Evolutionary conservation across 2,888 invertebrate genomes (phyloP).

Genomic region (Scaptomyza parva): DNA sequence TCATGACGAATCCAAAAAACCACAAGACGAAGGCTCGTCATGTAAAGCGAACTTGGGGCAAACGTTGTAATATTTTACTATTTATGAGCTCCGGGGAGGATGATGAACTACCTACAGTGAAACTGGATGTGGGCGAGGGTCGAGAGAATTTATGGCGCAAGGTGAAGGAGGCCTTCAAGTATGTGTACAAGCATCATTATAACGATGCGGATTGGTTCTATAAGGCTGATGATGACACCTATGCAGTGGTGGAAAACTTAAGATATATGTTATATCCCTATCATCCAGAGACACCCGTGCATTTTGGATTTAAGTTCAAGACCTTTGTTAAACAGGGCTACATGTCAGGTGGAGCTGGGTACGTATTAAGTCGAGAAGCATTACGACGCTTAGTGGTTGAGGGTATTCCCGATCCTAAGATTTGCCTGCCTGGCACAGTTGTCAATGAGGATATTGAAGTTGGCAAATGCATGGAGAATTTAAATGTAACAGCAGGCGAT

Average conservation of each 20-base stretch:
- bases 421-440: neutral
- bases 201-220: constrained; percentile 34
- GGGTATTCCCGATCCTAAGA: constrained; percentile 8
- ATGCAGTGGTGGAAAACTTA: constrained; percentile 19
- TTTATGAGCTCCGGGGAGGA: constrained; percentile 28
- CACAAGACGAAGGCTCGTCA: constrained; percentile 15
- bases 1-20: constrained; percentile 13
- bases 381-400: constrained; percentile 25
- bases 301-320: constrained; percentile 25
- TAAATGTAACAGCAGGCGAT: constrained; percentile 95
- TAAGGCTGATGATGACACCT: constrained; percentile 32
- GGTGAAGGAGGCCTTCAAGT: constrained; percentile 23
- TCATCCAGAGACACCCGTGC: constrained; percentile 11
- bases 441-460: constrained; percentile 26
- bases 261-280: constrained; percentile 31
- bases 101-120: constrained; percentile 14
- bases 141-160: constrained; percentile 11
- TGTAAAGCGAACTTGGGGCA: constrained; percentile 29
- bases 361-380: constrained; percentile 21
- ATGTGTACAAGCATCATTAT: constrained; percentile 21
- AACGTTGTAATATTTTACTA: constrained; percentile 25
- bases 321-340: constrained; percentile 25
- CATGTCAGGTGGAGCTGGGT: constrained; percentile 33
- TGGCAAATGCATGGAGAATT: constrained; percentile 91
- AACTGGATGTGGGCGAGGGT: constrained; percentile 5